phyloP scores from a whole-genome alignment of 2,113 vertebrate species.

The Carassius gibelio region DNA sequence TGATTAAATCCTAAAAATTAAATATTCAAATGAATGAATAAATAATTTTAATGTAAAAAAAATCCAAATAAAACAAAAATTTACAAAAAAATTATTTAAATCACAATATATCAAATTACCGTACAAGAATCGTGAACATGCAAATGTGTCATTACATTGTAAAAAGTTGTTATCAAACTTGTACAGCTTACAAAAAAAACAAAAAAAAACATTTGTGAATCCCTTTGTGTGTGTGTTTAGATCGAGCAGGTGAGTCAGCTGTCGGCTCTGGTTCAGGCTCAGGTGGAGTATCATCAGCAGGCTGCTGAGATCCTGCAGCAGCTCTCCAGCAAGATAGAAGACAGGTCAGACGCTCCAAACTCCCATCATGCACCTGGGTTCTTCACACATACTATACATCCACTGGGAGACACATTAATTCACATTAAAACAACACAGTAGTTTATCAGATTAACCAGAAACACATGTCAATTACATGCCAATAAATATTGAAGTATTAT shows the following conservation, averaged over 20 bases:
- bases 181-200: no score
- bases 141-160: no score
- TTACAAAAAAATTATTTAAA: no score
- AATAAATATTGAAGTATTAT: background rate
- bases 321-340: constrained; percentile 89
- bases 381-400: background rate
- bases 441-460: background rate
- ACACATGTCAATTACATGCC: background rate
- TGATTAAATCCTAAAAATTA: no score
- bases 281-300: constrained; percentile 93
- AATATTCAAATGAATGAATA: no score
- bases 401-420: background rate
- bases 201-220: background rate
- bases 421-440: background rate
- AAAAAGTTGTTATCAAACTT: no score
- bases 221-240: constrained; percentile 65
- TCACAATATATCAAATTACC: no score
- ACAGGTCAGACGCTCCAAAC: constrained; percentile 76
- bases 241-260: constrained; percentile 97
- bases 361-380: background rate
- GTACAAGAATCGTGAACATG: no score
- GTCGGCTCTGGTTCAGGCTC: constrained; percentile 90
- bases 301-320: constrained; percentile 89
- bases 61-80: no score
- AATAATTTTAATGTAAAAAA: no score